Evolutionary conservation across 2,113 vertebrate genomes (phyloP).

Genomic region (Chascanopsetta lugubris): DNA sequence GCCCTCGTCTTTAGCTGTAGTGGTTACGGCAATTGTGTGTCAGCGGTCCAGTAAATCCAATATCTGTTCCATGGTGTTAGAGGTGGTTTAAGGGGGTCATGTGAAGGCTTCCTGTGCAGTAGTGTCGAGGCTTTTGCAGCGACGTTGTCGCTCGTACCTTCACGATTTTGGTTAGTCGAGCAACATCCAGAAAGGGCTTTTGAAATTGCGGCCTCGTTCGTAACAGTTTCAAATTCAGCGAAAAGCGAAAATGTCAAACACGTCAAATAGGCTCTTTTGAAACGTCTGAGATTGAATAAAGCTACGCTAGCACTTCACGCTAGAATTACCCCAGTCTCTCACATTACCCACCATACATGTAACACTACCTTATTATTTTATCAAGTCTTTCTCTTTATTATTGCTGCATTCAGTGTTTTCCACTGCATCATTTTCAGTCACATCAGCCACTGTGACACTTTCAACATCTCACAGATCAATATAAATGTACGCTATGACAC

Average conservation of each 20-base stretch:
- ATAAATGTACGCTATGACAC: background rate
- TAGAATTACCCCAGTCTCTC: conserved; percentile 24
- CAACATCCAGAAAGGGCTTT: no score
- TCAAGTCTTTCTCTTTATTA: background rate
- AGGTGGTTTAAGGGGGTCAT: no score
- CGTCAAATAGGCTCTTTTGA: conserved; percentile 14
- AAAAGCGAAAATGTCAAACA: conserved; percentile 16
- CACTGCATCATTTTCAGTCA: conserved; percentile 28
- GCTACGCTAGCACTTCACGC: conserved; percentile 27
- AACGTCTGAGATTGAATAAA: conserved; percentile 33
- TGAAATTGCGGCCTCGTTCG: no score
- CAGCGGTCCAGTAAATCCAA: no score
- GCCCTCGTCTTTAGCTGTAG: no score
- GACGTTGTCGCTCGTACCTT: no score
- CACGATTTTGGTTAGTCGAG: no score
- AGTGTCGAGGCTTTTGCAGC: no score
- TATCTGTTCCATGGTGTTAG: no score
- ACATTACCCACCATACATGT: conserved; percentile 30
- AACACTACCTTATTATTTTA: conserved; percentile 26
- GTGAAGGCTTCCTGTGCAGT: no score
- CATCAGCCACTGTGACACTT: conserved; percentile 29
- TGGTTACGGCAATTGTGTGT: no score
- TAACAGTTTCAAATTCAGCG: no score
- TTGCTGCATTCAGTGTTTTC: conserved; percentile 27
- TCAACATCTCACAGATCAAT: conserved; percentile 9